Conservation (phyloP, 2,888 invertebrate species). For the Arctia plantaginis region DNA sequence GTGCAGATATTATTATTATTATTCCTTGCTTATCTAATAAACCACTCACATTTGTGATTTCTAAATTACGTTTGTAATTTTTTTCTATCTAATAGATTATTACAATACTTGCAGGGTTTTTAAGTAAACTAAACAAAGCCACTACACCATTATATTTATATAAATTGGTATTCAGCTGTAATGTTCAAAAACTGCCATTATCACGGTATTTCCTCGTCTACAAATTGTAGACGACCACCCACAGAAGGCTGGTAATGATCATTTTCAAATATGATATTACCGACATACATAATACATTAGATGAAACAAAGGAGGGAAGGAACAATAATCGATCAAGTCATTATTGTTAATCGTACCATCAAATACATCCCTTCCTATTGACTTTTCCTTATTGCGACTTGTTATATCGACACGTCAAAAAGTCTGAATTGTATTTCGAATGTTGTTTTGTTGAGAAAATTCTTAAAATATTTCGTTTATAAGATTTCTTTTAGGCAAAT, state of each 20-base stretch:
- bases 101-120: not conserved
- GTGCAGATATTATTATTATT: too few relatives aligned
- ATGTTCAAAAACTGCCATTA: slow-evolving; percentile 1
- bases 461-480: slow-evolving; percentile 17
- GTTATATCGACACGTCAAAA: slow-evolving; percentile 37
- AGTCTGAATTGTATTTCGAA: slow-evolving; percentile 35
- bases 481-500: slow-evolving; percentile 7
- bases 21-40: too few relatives aligned
- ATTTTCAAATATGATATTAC: slow-evolving; percentile 39
- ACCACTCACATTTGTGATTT: too few relatives aligned
- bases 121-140: not conserved
- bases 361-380: slow-evolving; percentile 46
- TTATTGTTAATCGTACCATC: slow-evolving; percentile 53
- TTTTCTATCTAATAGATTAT: not conserved
- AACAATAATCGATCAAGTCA: slow-evolving; percentile 54
- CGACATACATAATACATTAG: slow-evolving; percentile 44
- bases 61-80: not conserved
- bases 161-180: slow-evolving; percentile 10
- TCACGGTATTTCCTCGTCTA: slow-evolving; percentile 15
- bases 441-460: slow-evolving; percentile 27
- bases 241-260: slow-evolving; percentile 28
- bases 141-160: not conserved
- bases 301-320: slow-evolving; percentile 29
- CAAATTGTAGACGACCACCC: slow-evolving; percentile 15
- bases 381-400: slow-evolving; percentile 49